A percentile compares a stretch with the other conserved stretches of the same genome.
Evolutionary conservation across 2,888 invertebrate genomes (phyloP).

Genomic region (Tromatobia lineatoria): DNA sequence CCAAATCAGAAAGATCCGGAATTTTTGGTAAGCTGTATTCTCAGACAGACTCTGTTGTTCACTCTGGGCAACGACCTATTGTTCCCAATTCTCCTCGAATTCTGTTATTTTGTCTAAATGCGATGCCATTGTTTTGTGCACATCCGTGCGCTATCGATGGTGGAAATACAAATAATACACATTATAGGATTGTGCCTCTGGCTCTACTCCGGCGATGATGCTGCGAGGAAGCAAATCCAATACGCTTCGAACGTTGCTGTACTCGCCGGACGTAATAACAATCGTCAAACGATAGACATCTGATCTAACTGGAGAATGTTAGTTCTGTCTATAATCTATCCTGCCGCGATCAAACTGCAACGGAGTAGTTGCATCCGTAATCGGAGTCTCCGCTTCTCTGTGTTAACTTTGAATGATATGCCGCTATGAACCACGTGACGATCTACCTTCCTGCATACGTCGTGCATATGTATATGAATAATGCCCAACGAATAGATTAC

Average conservation of each 20-base stretch:
- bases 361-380: not conserved
- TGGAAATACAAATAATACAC: not conserved
- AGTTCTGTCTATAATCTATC: conserved; percentile 17
- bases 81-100: not conserved
- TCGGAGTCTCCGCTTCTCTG: conserved; percentile 16
- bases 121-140: too few species aligned
- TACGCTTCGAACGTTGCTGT: not conserved
- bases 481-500: conserved; percentile 46
- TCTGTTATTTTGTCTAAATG: not conserved
- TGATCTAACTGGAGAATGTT: not conserved
- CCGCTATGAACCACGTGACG: not conserved
- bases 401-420: conserved; percentile 18
- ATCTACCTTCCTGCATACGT: not conserved
- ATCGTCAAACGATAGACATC: conserved; percentile 16
- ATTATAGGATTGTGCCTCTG: not conserved
- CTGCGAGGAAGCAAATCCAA: not conserved
- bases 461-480: not conserved
- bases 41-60: too few species aligned
- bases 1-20: not conserved
- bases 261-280: conserved; percentile 29
- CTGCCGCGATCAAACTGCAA: conserved; percentile 16
- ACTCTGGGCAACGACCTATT: too few species aligned
- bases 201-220: not conserved
- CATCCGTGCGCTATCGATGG: not conserved
- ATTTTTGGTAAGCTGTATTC: too few species aligned